Evolutionary conservation across 2,797 vertebrate genomes (phyloP).

Genomic region (Morelia viridis): DNA sequence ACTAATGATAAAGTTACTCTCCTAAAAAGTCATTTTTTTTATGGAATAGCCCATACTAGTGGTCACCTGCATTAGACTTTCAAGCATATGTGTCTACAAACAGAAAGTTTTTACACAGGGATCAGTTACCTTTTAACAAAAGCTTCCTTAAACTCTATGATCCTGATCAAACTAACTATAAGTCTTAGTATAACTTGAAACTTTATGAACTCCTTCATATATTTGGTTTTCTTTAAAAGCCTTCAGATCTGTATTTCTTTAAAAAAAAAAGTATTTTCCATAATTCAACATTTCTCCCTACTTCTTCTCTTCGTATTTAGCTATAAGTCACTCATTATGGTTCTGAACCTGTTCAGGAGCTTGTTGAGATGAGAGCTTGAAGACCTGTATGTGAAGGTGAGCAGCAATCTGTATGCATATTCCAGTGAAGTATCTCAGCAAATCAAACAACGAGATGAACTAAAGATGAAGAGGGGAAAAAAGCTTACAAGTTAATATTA

Average conservation of each 20-base stretch:
- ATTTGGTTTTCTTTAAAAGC: constrained; percentile 41
- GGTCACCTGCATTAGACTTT: constrained; percentile 34
- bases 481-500: constrained; percentile 34
- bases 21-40: background rate
- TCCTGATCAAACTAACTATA: background rate
- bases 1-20: background rate
- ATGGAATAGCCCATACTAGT: background rate
- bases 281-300: constrained; percentile 65
- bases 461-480: constrained; percentile 65
- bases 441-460: constrained; percentile 89
- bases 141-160: constrained; percentile 8
- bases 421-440: constrained; percentile 88
- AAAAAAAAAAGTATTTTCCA: constrained; percentile 52
- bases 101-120: constrained; percentile 27
- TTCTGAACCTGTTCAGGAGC: constrained; percentile 80
- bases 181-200: constrained; percentile 47
- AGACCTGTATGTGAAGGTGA: constrained; percentile 90
- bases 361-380: constrained; percentile 86
- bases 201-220: constrained; percentile 32
- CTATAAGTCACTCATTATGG: constrained; percentile 89
- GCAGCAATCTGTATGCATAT: constrained; percentile 93
- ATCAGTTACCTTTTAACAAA: constrained; percentile 5
- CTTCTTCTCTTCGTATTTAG: constrained; percentile 84
- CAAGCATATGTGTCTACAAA: constrained; percentile 40
- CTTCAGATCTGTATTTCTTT: constrained; percentile 59